phyloP scores from a whole-genome alignment of 2,888 invertebrate species.

The Muscina levida region DNA sequence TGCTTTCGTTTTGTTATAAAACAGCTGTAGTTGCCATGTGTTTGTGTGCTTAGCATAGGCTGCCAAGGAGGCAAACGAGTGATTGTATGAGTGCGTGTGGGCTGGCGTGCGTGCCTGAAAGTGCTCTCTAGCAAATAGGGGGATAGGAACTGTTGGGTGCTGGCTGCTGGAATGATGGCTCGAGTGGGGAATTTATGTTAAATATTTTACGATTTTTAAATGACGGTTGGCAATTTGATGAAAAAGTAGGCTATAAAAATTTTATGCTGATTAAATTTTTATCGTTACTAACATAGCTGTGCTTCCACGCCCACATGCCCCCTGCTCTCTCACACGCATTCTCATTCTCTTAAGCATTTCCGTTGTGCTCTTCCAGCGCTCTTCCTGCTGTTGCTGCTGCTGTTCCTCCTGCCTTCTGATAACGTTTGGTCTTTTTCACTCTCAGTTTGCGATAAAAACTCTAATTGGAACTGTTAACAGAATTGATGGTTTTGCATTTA shows the following conservation, averaged over 20 bases:
- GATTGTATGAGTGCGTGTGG: neutral
- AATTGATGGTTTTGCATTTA: constrained; percentile 46
- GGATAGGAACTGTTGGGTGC: neutral
- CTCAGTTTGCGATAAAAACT: constrained; percentile 26
- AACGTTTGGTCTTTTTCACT: constrained; percentile 3
- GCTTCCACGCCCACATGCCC: neutral
- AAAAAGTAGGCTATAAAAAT: constrained; percentile 59
- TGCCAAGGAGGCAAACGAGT: too few species aligned
- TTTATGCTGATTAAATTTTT: constrained; percentile 65
- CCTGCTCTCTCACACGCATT: neutral
- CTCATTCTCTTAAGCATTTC: neutral
- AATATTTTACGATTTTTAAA: constrained; percentile 66
- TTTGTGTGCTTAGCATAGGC: too few species aligned
- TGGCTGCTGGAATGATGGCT: neutral
- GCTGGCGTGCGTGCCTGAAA: neutral
- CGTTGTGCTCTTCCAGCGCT: neutral
- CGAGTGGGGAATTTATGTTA: constrained; percentile 51
- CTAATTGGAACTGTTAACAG: constrained; percentile 51
- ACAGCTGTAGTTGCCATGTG: constrained; percentile 16
- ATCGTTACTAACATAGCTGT: constrained; percentile 42
- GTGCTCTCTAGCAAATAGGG: constrained; percentile 29
- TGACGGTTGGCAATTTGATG: constrained; percentile 59
- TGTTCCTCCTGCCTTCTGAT: neutral
- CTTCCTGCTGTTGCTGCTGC: neutral
- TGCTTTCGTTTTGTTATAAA: constrained; percentile 37